These are phyloP conservation scores for Philotrypesis tridentata DNA, from an alignment of 1,140 invertebrate species.

Conservation along the genomic window DNA sequence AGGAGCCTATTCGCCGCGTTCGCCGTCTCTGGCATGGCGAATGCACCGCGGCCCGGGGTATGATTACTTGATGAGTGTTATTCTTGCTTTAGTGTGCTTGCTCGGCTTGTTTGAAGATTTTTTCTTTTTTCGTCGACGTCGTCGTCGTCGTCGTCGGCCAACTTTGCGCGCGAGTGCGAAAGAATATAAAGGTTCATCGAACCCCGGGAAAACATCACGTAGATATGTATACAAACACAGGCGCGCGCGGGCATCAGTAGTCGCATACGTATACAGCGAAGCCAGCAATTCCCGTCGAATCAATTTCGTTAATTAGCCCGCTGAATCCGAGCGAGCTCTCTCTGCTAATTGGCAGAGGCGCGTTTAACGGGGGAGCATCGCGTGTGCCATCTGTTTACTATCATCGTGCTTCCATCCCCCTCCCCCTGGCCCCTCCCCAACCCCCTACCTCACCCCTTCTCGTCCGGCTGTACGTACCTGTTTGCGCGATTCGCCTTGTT, in stretches of 20 bases:
- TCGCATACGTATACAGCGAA: background rate
- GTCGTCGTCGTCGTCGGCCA: too few species aligned
- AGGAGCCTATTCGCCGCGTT: too few species aligned
- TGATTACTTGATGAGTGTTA: background rate
- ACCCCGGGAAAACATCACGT: background rate
- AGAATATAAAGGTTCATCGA: background rate
- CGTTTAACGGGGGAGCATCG: conserved; percentile 58
- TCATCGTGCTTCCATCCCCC: background rate
- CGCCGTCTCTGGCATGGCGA: background rate
- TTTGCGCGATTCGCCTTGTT: background rate
- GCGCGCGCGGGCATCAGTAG: too few species aligned
- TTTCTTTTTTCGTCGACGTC: background rate
- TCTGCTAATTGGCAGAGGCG: conserved; percentile 64
- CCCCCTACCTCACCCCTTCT: background rate
- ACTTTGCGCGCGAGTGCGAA: too few species aligned
- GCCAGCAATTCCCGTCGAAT: conserved; percentile 58
- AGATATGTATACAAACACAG: background rate
- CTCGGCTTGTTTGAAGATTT: background rate
- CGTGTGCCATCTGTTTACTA: background rate
- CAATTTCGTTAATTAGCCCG: conserved; percentile 70
- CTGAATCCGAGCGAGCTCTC: conserved; percentile 62
- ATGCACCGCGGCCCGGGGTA: background rate
- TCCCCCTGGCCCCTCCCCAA: too few species aligned
- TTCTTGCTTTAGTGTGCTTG: background rate
- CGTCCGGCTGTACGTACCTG: background rate